Evolutionary conservation across 2,797 vertebrate species (phyloP), one percentile per base, ranked within the genome.

Genomic region (Chelidonichthys spinosus): DNA sequence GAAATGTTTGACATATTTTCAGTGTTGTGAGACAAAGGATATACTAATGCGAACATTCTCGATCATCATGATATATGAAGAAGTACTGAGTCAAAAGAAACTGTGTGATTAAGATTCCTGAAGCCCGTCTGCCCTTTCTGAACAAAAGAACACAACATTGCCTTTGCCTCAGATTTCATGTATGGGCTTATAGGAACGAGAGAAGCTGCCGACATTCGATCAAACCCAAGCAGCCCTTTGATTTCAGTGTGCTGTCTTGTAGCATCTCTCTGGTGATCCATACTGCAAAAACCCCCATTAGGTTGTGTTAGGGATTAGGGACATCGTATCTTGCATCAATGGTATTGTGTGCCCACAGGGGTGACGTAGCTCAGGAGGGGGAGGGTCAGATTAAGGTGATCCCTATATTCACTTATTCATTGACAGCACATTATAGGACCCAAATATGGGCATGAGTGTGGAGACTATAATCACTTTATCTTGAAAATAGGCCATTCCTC

Each of bases 371-470:
- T 72, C 47, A 66, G 37, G 70, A 72, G 85, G 73, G 70, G 72
- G 72, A 58, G 66, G 84, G 66, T 60, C 83, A 75, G 69, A 85
- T 82, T 82, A 80, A 69, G 67, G 75, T 80, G 78, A 88, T 86
- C 78, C 70, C 43, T 71, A 42, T 60, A 62, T 74, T 77, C 68
- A 67, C 25, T 83, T 67, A 78, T 82, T 84, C 76, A 86, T 5
- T 76, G 81, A 85, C 60, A 76, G 80, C 67, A 68, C 67, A 77
- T 77, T 78, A 85, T 80, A 76, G 59, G 61, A 32, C 44, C 65
- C 6, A 69, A 72, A 76, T 67, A 14, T 50, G 33, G 8, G 43
- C 35, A 67, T 0, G 7, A 72, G 33, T 50, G 73, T 60, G 53
- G 58, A 76, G 54, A 32, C 58, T 33, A 60, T 42, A 82, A 81